phyloP scores from a whole-genome alignment of 2,113 vertebrate species.

The Cyanoramphus novaezelandiae region DNA sequence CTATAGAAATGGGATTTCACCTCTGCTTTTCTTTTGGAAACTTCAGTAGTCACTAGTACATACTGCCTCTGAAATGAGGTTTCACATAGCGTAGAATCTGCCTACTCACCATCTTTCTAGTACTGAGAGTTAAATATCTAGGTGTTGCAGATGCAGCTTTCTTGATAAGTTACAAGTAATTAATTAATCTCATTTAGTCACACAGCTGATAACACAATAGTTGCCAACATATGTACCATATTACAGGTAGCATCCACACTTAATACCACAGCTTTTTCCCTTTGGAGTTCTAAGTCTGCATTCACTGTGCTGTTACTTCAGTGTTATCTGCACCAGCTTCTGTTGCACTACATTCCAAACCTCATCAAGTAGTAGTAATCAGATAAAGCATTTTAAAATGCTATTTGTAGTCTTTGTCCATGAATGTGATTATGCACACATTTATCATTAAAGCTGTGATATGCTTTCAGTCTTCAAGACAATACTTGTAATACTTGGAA shows the following conservation, averaged over 20 bases:
- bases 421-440: background rate
- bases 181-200: background rate
- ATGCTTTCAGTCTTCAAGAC: background rate
- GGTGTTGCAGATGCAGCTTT: background rate
- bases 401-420: background rate
- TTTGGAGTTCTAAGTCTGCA: background rate
- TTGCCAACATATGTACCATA: background rate
- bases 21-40: background rate
- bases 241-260: background rate
- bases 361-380: background rate
- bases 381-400: background rate
- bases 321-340: background rate
- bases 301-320: background rate
- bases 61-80: background rate
- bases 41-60: background rate
- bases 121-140: background rate
- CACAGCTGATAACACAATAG: background rate
- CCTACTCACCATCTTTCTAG: background rate
- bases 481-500: background rate
- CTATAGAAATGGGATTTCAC: background rate
- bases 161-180: background rate
- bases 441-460: background rate
- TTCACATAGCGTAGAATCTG: background rate
- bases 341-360: background rate
- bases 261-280: background rate